Base-by-base conservation (phyloP, 2,113 vertebrate species). In the Leptodactylus fuscus region DNA sequence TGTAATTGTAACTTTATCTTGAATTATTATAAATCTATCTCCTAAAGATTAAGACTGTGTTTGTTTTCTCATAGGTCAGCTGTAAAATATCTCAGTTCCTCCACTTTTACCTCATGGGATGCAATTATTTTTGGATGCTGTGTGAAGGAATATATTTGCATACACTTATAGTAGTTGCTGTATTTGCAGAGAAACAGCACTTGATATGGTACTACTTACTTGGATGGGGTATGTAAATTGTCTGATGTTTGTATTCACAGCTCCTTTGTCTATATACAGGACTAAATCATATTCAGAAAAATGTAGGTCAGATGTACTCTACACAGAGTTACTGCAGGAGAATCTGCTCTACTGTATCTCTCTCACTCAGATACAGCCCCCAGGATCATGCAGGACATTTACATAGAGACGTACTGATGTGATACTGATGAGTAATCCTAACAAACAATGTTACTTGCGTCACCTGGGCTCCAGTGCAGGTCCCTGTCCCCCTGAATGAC, bases 81-180 rank as follows among this genome's bases (percentile, higher is more conserved):
- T 99, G 98, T 89, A 99, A 98, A 93, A 94, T 99, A 5, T 96
- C 91, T 2, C 96, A 96, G 87, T 98, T 99, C 84, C 94, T 99
- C 81, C 97, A 98, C 76, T 92, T 97, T 10, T 99, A 99, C 90
- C 92, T 98, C 55, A 97, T 98, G 89, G 96, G 96, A 51, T 99
- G 98, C 89, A 99, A 99, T 88, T 99, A 99, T 92, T 99, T 99
- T 83, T 99, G 98, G 98, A 99, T 99, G 98, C 92, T 99, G 81
- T 99, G 98, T 87, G 98, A 99, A 91, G 98, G 98, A 9, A 97
- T 99, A 62, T 99, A 99, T 89, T 93, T 99, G 74, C 98, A 99
- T 83, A 99, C 98, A 0, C 97, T 99, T 85, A 99, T 99, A 4
- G 98, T 99, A 60, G 98, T 99, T 90, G 98, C 98, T 0, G 98